These are phyloP conservation scores for Drosophila yakuba DNA, from an alignment of 1,140 invertebrate species.

Conservation along the genomic window DNA sequence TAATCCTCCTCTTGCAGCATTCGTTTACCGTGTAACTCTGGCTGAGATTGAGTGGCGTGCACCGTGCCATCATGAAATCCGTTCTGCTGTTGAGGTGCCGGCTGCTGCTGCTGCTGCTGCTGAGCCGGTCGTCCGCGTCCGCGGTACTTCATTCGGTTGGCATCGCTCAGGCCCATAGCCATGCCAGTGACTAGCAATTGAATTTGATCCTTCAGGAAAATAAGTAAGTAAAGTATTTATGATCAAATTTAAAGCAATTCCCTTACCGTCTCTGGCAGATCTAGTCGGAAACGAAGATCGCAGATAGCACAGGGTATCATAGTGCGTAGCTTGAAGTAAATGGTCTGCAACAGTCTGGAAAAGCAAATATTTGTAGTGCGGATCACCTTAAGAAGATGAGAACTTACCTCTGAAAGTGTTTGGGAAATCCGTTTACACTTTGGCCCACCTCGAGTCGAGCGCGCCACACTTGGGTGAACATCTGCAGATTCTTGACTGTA, in stretches of 20 bases:
- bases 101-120: slow-evolving; percentile 14
- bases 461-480: slow-evolving; percentile 94
- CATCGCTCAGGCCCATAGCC: slow-evolving; percentile 89
- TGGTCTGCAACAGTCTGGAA: slow-evolving; percentile 87
- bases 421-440: slow-evolving; percentile 88
- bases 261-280: slow-evolving; percentile 90
- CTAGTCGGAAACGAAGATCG: slow-evolving; percentile 91
- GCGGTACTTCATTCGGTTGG: slow-evolving; percentile 85
- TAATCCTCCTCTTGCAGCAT: slow-evolving; percentile 85
- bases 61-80: slow-evolving; percentile 54
- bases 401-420: slow-evolving; percentile 85
- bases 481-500: slow-evolving; percentile 91
- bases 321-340: slow-evolving; percentile 94
- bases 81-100: slow-evolving; percentile 46
- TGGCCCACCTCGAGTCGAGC: slow-evolving; percentile 88
- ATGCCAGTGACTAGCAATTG: slow-evolving; percentile 92
- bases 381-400: not conserved
- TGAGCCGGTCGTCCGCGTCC: slow-evolving; percentile 76
- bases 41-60: slow-evolving; percentile 52
- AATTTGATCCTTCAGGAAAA: slow-evolving; percentile 90
- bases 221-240: not conserved
- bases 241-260: not conserved
- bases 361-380: not conserved
- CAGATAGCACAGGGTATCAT: slow-evolving; percentile 93
- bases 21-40: slow-evolving; percentile 68